A percentile compares a stretch with the other conserved stretches of the same genome.
These are phyloP conservation scores for Mythimna lalbum DNA, from an alignment of 2,888 invertebrate species.

Conservation along the genomic window DNA sequence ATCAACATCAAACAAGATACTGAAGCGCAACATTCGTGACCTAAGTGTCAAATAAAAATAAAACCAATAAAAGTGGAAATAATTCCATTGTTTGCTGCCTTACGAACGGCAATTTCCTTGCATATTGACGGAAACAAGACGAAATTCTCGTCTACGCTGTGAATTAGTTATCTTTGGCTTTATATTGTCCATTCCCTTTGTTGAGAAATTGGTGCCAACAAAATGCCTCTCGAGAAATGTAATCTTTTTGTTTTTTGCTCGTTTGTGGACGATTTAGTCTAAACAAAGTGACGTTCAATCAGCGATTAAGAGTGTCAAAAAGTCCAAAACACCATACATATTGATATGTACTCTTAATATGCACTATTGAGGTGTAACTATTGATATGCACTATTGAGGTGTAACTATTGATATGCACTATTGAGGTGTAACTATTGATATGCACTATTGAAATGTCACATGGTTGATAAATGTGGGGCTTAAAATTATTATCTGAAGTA, in stretches of 20 bases:
- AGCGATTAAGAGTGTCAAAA: not conserved
- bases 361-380: not conserved
- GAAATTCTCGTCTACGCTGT: slow-evolving; percentile 53
- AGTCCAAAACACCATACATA: not conserved
- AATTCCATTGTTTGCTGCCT: slow-evolving; percentile 57
- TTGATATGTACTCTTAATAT: not conserved
- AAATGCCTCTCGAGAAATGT: slow-evolving; percentile 43
- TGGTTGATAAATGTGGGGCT: too few relatives aligned
- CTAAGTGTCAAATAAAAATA: slow-evolving; percentile 57
- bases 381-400: too few relatives aligned
- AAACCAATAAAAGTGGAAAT: slow-evolving; percentile 51
- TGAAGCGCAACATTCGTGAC: slow-evolving; percentile 38
- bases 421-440: not conserved
- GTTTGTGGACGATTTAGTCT: not conserved
- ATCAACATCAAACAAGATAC: slow-evolving; percentile 54
- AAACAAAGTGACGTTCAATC: not conserved
- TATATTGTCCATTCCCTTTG: slow-evolving; percentile 52
- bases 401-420: not conserved
- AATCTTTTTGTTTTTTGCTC: slow-evolving; percentile 42
- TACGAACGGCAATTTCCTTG: slow-evolving; percentile 60
- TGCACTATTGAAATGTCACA: not conserved
- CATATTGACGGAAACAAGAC: slow-evolving; percentile 61
- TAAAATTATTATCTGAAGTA: too few relatives aligned
- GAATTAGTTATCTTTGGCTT: slow-evolving; percentile 64
- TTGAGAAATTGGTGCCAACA: slow-evolving; percentile 31